Evolutionary conservation across 2,888 invertebrate species (phyloP), one percentile per base, ranked within the genome.

Genomic region (Aphodius sticticus): DNA sequence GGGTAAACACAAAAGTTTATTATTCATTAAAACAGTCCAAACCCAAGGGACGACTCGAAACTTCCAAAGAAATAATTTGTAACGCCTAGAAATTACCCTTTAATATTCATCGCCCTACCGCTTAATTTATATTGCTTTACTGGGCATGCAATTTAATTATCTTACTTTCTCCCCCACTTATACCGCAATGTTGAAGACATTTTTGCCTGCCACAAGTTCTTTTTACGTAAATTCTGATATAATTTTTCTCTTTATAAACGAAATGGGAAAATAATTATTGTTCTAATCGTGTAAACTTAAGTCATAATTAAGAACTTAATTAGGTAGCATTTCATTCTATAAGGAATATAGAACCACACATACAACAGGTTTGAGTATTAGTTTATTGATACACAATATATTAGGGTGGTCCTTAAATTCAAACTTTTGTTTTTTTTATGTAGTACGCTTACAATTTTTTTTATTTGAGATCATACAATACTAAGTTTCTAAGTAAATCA

Each of bases 41-140:
- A 53, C 53, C 53, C 53, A 53, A 53, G 53, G 12, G 53, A 53
- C 53, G 53, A 53, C 53, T 53, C 53, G 53, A 53, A 53, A 53
- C 53, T 53, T 53, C 53, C 53, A 53, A 53, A 53, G 53, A 53
- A 53, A 53, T 53, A 53, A 53, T 53, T 53, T 53, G 53, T 53
- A 53, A 53, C 53, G 53, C 53, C 53, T 53, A 53, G 53, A 53
- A 53, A 53, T 53, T 53, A 53, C 53, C 53, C 53, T 53, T 53
- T 53, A 53, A 53, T 53, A 53, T 53, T 53, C 53, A 53, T 53
- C 53, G 53, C 53, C 53, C 53, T 12, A 53, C 53, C 53, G 12
- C 53, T 12, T 53, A 53, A 53, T 53, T 53, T 53, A 53, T 53
- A 53, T 53, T 53, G 53, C 53, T 12, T 53, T 53, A 53, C 53